Percentiles rank a stretch among this genome's conserved stretches.
These are phyloP conservation scores for Proisotoma minuta DNA, from an alignment of 2,888 invertebrate species.

Conservation along the genomic window DNA sequence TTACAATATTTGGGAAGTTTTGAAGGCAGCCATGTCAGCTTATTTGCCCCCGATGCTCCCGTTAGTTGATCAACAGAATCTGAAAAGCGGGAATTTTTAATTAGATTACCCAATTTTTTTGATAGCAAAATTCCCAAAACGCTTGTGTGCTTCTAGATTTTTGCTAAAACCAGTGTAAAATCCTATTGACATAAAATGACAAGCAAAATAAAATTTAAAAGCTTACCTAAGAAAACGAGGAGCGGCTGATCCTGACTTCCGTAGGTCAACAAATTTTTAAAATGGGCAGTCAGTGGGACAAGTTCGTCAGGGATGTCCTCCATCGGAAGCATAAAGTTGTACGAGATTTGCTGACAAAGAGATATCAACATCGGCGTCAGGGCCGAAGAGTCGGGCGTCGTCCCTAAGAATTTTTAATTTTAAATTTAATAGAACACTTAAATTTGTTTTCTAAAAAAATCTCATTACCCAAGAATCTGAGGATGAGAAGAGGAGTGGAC, in stretches of 20 bases:
- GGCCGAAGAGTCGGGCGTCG: slow-evolving; percentile 86
- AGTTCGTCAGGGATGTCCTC: slow-evolving; percentile 93
- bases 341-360: slow-evolving; percentile 92
- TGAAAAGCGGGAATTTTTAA: too few relatives aligned
- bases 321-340: slow-evolving; percentile 84
- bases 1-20: slow-evolving; percentile 78
- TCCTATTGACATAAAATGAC: too few relatives aligned
- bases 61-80: slow-evolving; percentile 97
- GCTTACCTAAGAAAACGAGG: too few relatives aligned
- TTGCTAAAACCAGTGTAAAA: too few relatives aligned
- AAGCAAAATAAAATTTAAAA: too few relatives aligned
- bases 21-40: slow-evolving; percentile 93
- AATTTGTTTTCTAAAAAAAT: too few relatives aligned
- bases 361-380: slow-evolving; percentile 89
- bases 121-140: too few relatives aligned
- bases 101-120: too few relatives aligned
- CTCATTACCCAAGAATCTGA: slow-evolving; percentile 79
- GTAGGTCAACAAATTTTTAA: slow-evolving; percentile 83
- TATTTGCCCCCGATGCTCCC: slow-evolving; percentile 87
- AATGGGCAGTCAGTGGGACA: slow-evolving; percentile 90
- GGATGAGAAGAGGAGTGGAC: slow-evolving; percentile 75
- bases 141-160: too few relatives aligned
- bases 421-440: background rate
- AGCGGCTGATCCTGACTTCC: slow-evolving; percentile 79
- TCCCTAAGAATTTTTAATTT: slow-evolving; percentile 69